phyloP scores from a whole-genome alignment of 2,888 invertebrate genomes.

The Taphrorychus bicolor region DNA sequence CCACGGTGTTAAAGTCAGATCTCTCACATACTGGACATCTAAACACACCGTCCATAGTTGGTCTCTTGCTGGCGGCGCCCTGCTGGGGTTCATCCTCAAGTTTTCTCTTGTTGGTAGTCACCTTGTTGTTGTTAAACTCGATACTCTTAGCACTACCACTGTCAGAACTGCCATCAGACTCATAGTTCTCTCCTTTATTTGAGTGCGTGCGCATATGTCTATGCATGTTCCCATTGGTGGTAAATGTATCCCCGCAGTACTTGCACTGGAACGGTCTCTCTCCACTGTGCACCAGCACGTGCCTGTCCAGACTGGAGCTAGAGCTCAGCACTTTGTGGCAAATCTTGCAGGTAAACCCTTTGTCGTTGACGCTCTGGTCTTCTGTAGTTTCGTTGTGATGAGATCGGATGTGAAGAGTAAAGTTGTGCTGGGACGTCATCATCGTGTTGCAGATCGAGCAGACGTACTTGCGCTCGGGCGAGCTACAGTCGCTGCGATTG shows the following conservation, averaged over 20 bases:
- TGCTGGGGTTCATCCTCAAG: conserved; percentile 52
- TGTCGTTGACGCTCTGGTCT: conserved; percentile 53
- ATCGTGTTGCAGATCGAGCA: conserved; percentile 72
- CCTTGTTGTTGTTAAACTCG: conserved; percentile 58
- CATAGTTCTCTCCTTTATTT: conserved; percentile 64
- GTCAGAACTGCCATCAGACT: conserved; percentile 66
- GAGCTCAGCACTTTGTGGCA: conserved; percentile 78
- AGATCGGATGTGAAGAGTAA: conserved; percentile 73
- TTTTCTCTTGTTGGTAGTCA: conserved; percentile 58
- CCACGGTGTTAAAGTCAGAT: conserved; percentile 66
- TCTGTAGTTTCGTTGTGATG: conserved; percentile 65
- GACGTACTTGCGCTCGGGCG: conserved; percentile 59
- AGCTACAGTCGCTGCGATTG: conserved; percentile 66
- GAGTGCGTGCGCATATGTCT: conserved; percentile 79
- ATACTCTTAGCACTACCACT: conserved; percentile 56
- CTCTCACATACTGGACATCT: conserved; percentile 71
- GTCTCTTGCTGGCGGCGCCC: conserved; percentile 45
- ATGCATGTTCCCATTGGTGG: conserved; percentile 87
- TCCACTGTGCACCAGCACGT: conserved; percentile 81
- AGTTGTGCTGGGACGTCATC: conserved; percentile 69
- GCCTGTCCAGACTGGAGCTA: conserved; percentile 79
- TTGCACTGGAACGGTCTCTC: conserved; percentile 83
- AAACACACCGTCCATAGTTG: conserved; percentile 48
- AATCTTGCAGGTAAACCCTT: conserved; percentile 68
- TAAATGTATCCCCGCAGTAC: conserved; percentile 80